Evolutionary conservation across 2,113 vertebrate species (phyloP), one percentile per base, ranked within the genome.

Genomic region (Peucedramus taeniatus): DNA sequence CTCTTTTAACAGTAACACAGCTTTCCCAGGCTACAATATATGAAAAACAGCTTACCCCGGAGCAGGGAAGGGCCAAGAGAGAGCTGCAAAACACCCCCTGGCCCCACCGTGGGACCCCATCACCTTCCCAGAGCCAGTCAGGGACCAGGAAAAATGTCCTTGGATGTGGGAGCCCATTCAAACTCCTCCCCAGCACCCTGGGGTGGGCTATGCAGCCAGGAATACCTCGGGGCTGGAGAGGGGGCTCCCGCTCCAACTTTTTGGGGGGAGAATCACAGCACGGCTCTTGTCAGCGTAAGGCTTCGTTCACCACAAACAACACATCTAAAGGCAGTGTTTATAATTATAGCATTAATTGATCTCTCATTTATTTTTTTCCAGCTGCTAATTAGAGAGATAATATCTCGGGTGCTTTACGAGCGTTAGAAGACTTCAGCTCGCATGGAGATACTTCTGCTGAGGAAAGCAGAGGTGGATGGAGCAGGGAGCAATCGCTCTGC

Each of bases 11-110:
- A 97, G 97, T 95, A 97, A 97, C 96, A 97, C 95, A 98, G 97
- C 97, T 98, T 98, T 98, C 98, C 98, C 98, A 98, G 98, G 97
- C 97, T 97, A 97, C 93, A 85, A 69, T 94, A 97, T 97, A 98
- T 97, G 97, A 98, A 98, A 98, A 98, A 97, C 98, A 98, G 97
- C 97, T 97, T 97, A 97, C 94, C 96, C 95, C 89, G 31, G 90
- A 94, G 94, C 94, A 90, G 95, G 90, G 91, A 97, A 97, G 94
- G 95, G 95, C 96, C 97, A 96, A 96, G 78, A 40, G 6, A 91
- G 94, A 59, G 76, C 71, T 83, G 59, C 70, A 81, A 17, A 39
- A 1, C 3, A 3, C 56, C 21, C 4, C 19, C 79, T 0, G 4
- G 44, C 59, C 80, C 50, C 20, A 3, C 47, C 2, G 2, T 45